Base-by-base conservation (phyloP, 2,113 vertebrate species). In the Barbus barbus region DNA sequence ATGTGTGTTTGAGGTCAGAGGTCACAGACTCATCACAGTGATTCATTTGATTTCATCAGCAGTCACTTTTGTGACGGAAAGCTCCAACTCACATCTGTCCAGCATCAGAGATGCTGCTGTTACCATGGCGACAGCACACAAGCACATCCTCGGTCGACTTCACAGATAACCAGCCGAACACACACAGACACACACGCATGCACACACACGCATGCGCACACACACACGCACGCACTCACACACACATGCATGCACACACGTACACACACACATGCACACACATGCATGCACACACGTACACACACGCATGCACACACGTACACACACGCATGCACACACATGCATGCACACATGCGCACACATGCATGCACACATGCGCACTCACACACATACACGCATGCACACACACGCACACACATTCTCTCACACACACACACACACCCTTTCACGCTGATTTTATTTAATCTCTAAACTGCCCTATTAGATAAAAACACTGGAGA, bases 121-220 rank as follows among this genome's bases (percentile, higher is more conserved):
- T 92, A 89, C 93, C 85, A 92, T 92, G 90, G 91, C 88, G 91
- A 94, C 92, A 65, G 91, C 89, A 89, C 83, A 88, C 77, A 74
- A 65, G 77, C 18, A 76, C 60, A 58, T 33, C 84, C 67, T 56
- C 63, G 7, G 48, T 60, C 78, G 81, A 85, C 88, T 88, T 81
- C 87, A 90, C 74, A 3, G 36, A 46, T 26, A 89, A 85, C 88
- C 83, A 81, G 88, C 85, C 77, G 63, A 48, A 58, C 36, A 26
- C 67, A 74, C 82, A 80, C 69, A 72, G 58, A 77, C 81, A 44
- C 31, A 61, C 31, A 81, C 65, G 65, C 11, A 24, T 20, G 44
- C 36, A 48, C 4, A 9, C 67, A 61, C 36, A 51, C 16, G 4
- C 44, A 12, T 0, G 3, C 20, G 7, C 16, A 53, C 48, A 20